Percentiles rank a stretch among this genome's conserved stretches.
These are phyloP conservation scores for Eristalis pertinax DNA, from an alignment of 2,888 invertebrate species.

Conservation along the genomic window DNA sequence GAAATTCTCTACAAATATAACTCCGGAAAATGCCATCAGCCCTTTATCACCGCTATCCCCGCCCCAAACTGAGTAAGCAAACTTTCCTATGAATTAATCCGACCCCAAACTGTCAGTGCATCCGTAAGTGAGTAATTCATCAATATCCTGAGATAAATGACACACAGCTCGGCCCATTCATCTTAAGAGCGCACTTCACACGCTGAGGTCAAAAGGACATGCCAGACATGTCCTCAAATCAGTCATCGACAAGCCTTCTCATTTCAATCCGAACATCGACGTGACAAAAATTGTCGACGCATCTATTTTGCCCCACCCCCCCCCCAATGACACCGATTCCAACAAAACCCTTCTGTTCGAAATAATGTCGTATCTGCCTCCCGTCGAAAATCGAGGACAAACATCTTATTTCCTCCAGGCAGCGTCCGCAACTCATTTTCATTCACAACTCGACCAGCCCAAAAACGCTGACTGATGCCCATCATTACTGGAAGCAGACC, in stretches of 20 bases:
- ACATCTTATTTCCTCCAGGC: neutral
- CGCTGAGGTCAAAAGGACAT: neutral
- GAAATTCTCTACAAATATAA: too few relatives aligned
- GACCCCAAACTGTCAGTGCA: too few relatives aligned
- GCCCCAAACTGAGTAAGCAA: too few relatives aligned
- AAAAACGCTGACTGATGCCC: conserved; percentile 36
- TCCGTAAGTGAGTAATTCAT: neutral
- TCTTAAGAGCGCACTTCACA: neutral
- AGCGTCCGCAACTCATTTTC: neutral
- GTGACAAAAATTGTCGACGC: neutral
- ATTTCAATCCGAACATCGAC: neutral
- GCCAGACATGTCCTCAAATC: neutral
- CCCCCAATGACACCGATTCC: neutral
- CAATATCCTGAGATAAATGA: neutral
- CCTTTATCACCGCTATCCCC: too few relatives aligned
- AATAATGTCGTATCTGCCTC: neutral
- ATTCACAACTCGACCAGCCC: neutral
- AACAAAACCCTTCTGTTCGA: neutral
- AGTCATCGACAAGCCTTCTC: neutral
- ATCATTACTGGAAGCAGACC: conserved; percentile 27
- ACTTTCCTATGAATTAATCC: too few relatives aligned
- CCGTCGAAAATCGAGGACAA: neutral
- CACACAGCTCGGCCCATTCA: neutral
- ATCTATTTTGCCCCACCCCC: neutral
- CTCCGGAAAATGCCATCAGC: too few relatives aligned